Evolutionary conservation across 2,888 invertebrate genomes (phyloP), one percentile per base, ranked within the genome.

Genomic region (Agapostemon virescens): DNA sequence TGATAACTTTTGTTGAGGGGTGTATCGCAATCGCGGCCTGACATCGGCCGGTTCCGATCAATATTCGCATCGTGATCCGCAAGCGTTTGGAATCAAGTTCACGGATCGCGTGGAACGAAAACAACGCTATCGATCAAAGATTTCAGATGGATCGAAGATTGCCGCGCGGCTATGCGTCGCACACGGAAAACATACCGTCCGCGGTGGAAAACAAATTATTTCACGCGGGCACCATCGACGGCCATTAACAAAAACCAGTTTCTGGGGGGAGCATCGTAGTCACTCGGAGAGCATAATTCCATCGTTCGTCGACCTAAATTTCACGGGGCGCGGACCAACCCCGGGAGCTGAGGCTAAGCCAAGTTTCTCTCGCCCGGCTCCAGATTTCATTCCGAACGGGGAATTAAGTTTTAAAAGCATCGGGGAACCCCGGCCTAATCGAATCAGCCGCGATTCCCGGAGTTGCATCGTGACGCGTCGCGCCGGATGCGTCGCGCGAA

Each of bases 361-460:
- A 33, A 45, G 15, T 45, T 61, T n/a, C 55, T 23, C 40, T 36
- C 58, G 58, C 38, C 74, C 49, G 26, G 36, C 74, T 64, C 61
- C 52, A 52, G 70, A 79, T 73, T 70, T 76, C 68, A 76, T 80
- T 76, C 68, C 75, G 69, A 76, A 67, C 82, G 52, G 73, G 36
- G 69, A 79, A 82, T 76, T 73, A 79, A 70, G 61, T 76, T 80
- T 80, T 70, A 80, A 76, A 76, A 71, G 52, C 73, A 68, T 68
- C 67, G 55, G 63, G 74, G 64, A 61, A 52, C 66, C 64, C 72
- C 69, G 26, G 64, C 52, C 78, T 81, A 81, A 79, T 76, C 79
- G 79, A 76, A 80, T 80, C 73, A 67, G 52, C 79, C 74, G 63
- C 79, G 69, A 73, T 73, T 80, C 52, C 72, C 69, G 33, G 69